These are phyloP conservation scores for Apoda limacodes DNA, from an alignment of 2,888 invertebrate species.

Conservation along the genomic window DNA sequence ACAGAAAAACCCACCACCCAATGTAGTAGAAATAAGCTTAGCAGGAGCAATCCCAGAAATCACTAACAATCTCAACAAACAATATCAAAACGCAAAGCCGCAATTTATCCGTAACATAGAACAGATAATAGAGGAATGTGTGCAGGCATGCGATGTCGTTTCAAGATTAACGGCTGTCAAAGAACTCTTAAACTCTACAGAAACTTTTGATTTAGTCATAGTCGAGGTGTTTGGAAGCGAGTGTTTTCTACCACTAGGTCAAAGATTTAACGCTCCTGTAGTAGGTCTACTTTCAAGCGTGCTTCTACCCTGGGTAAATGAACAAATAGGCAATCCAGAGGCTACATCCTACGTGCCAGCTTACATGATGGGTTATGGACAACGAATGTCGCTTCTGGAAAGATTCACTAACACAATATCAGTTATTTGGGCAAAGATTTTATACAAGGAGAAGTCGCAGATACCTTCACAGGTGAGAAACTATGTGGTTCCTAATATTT, in stretches of 20 bases:
- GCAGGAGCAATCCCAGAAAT: slow-evolving; percentile 62
- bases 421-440: slow-evolving; percentile 43
- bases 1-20: slow-evolving; percentile 51
- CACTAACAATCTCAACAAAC: slow-evolving; percentile 46
- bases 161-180: slow-evolving; percentile 46
- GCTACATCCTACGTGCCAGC: slow-evolving; percentile 68
- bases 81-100: slow-evolving; percentile 44
- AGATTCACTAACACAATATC: slow-evolving; percentile 56
- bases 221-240: slow-evolving; percentile 68
- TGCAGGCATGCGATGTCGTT: slow-evolving; percentile 52
- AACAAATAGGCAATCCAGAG: slow-evolving; percentile 68
- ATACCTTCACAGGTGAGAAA: slow-evolving; percentile 49
- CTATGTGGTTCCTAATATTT: neutral
- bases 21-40: slow-evolving; percentile 54
- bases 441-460: slow-evolving; percentile 52
- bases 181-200: slow-evolving; percentile 43
- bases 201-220: slow-evolving; percentile 49
- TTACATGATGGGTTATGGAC: slow-evolving; percentile 62
- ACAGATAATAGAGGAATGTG: slow-evolving; percentile 57
- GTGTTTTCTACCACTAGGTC: slow-evolving; percentile 68
- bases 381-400: slow-evolving; percentile 59
- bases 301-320: slow-evolving; percentile 67
- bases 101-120: slow-evolving; percentile 48
- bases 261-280: slow-evolving; percentile 62
- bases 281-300: slow-evolving; percentile 65